Evolutionary conservation across 2,888 invertebrate genomes (phyloP), one percentile per base, ranked within the genome.

Genomic region (Metacarcinus magister): DNA sequence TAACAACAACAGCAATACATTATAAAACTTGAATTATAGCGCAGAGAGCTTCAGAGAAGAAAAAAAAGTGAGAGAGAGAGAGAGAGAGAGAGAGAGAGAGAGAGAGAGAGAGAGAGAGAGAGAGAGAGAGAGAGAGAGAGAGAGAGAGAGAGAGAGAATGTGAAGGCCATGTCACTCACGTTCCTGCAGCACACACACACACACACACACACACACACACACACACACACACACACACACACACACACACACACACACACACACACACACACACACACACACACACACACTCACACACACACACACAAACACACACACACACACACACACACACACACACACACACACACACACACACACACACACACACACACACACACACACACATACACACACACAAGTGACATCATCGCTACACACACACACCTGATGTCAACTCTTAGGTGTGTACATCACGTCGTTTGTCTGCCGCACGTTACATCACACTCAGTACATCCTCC

Each of bases 61-160:
- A 46, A 43, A 90, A n/a, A 46, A n/a, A 90, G 46, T 43, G 46
- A 90, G 43, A 44, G 90, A 90, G 90, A 90, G 44, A 46, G 90
- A 44, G 46, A 44, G 90, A 46, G 46, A 46, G 46, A 46, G 90
- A 90, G 90, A 90, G 43, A 90, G 90, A 90, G 90, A 90, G 90
- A 90, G 91, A 91, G 91, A 44, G 44, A 91, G 91, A 91, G 91
- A 91, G 44, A 82, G 82, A 46, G 91, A 46, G 46, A 46, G 91
- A 46, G 46, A 91, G 46, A 46, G 46, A 46, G 91, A 91, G 91
- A 91, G 43, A 91, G 91, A 91, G 91, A 91, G 91, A 91, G 91
- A 91, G 91, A 91, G 91, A 91, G 91, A 91, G 91, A 91, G 44
- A 82, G 82, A 67, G 67, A 67, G 67, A 67, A 67, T 67, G 32